Evolutionary conservation across 2,113 vertebrate genomes (phyloP).

Genomic region (Semicossyphus pulcher): DNA sequence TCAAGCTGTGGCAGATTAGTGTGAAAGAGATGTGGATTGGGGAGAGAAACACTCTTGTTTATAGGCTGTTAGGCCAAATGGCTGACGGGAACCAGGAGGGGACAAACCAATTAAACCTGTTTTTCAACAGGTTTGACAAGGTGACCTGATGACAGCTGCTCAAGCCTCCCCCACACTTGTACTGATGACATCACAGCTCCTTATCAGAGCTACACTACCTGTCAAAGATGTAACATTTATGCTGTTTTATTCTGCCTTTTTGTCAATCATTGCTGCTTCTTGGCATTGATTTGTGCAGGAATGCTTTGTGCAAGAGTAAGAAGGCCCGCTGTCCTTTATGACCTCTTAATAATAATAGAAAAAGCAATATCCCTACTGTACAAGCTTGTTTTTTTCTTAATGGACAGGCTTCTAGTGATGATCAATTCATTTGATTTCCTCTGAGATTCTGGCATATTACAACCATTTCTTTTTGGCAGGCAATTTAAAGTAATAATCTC

Average conservation of each 20-base stretch:
- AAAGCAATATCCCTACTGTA: too few species aligned
- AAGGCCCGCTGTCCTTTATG: too few species aligned
- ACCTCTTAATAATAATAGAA: too few species aligned
- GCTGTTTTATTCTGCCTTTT: too few species aligned
- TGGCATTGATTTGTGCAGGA: background rate
- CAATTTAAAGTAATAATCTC: too few species aligned
- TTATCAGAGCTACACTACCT: background rate
- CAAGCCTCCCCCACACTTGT: background rate
- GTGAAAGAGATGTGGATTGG: slow-evolving; percentile 1
- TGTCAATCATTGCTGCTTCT: background rate
- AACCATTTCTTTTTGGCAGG: too few species aligned
- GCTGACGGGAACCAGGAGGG: slow-evolving; percentile 7
- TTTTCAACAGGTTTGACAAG: slow-evolving; percentile 15
- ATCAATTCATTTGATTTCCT: too few species aligned
- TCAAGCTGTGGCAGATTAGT: slow-evolving; percentile 6
- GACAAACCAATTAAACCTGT: slow-evolving; percentile 8
- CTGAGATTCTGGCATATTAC: too few species aligned
- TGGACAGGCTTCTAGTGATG: too few species aligned
- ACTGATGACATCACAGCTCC: background rate
- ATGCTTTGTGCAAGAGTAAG: too few species aligned
- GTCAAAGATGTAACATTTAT: too few species aligned
- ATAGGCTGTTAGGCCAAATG: background rate
- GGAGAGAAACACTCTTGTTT: background rate
- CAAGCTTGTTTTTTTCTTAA: too few species aligned
- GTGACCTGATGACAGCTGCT: background rate